Evolutionary conservation across 2,888 invertebrate species (phyloP).

Genomic region (Cordilura impudica): DNA sequence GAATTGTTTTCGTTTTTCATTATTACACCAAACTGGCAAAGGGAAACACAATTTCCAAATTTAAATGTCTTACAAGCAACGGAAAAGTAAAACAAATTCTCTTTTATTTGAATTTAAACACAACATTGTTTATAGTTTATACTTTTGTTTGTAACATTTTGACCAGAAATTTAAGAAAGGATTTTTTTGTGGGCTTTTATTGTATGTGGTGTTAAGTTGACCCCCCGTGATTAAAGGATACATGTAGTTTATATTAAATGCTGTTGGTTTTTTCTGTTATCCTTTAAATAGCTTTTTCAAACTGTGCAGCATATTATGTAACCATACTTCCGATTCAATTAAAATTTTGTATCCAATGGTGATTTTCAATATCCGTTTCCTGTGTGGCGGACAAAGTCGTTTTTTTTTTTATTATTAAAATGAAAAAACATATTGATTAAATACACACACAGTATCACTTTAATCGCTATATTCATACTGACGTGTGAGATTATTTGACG

Average conservation of each 20-base stretch:
- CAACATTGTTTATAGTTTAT: too few species aligned
- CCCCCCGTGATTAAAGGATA: neutral
- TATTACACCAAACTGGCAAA: too few species aligned
- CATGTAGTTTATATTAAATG: neutral
- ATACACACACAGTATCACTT: neutral
- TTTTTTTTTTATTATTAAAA: neutral
- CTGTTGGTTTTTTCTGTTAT: neutral
- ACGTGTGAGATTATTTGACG: too few species aligned
- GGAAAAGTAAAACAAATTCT: too few species aligned
- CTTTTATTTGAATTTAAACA: too few species aligned
- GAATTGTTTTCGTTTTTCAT: too few species aligned
- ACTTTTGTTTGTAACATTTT: neutral
- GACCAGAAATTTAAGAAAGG: neutral
- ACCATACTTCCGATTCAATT: conserved; percentile 15
- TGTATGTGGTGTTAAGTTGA: neutral
- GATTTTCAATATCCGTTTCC: conserved; percentile 40
- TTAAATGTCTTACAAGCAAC: too few species aligned
- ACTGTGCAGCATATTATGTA: neutral
- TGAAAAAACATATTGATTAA: neutral
- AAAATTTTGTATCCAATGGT: conserved; percentile 22
- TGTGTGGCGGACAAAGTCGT: neutral
- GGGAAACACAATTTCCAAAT: too few species aligned
- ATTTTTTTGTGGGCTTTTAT: neutral
- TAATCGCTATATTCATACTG: neutral
- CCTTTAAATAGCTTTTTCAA: neutral